These are phyloP conservation scores for Aphodius granarius DNA, from an alignment of 2,888 invertebrate species.

Conservation along the genomic window DNA sequence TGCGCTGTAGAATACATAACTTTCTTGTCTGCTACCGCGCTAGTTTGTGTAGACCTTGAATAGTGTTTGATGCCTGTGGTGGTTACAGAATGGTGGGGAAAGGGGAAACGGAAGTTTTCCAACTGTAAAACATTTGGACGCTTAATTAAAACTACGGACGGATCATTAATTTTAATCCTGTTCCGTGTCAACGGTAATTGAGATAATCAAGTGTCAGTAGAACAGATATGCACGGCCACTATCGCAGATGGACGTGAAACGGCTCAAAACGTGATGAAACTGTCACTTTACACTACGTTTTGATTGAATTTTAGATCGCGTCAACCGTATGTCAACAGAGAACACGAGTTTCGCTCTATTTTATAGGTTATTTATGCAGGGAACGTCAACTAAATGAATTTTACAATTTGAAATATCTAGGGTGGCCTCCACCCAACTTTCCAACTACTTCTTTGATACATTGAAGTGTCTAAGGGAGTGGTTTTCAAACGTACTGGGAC, in stretches of 20 bases:
- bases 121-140: conserved; percentile 21
- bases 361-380: background rate
- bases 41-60: too few species aligned
- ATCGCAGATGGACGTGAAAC: background rate
- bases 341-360: background rate
- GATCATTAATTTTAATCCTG: conserved; percentile 23
- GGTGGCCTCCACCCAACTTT: too few species aligned
- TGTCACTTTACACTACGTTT: background rate
- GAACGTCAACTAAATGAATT: background rate
- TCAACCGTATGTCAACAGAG: background rate
- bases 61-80: too few species aligned
- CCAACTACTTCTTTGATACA: too few species aligned
- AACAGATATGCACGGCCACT: background rate
- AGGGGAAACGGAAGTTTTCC: too few species aligned
- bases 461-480: too few species aligned
- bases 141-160: conserved; percentile 24
- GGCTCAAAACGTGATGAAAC: background rate
- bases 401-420: too few species aligned
- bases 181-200: conserved; percentile 8
- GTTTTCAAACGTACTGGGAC: too few species aligned
- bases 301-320: background rate
- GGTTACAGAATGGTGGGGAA: too few species aligned
- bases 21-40: too few species aligned
- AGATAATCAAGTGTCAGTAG: background rate
- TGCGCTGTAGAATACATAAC: too few species aligned